Evolutionary conservation across 1,140 invertebrate species (phyloP), one percentile per base, ranked within the genome.

Genomic region (Eriocheir sinensis): DNA sequence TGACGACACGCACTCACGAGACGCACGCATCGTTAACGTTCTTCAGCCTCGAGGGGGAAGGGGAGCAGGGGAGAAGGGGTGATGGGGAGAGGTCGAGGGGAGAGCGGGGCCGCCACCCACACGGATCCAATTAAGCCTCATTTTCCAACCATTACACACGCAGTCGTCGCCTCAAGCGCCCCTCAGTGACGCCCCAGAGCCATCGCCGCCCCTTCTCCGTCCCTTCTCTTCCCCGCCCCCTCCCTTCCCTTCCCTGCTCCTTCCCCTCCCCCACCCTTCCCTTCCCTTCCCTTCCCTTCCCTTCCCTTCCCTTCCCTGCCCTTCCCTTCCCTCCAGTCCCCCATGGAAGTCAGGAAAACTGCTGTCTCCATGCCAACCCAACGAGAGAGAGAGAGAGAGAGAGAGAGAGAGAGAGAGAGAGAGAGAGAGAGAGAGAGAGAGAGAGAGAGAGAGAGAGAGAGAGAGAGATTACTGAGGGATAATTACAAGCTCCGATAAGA

Each of bases 131-230:
- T 85, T 85, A 85, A 6, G 81, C 30, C 17, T 36, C 15, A 85
- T 85, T 85, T 36, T 85, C 38, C 38, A 34, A 38, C 81, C 81
- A 85, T 36, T 72, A 72, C 60, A 72, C 60, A 72, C 60, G 60
- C 60, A 72, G 21, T 72, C 60, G 60, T 72, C 60, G 17, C 27
- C 60, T n/a, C 60, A 72, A 72, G 60, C 60, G 60, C 60, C 8
- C 60, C 60, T 72, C 21, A n/a, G 83, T 86, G 40, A 86, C 34
- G 83, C 34, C 83, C 83, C 83, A 15, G 34, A 44, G 36, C 88
- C 32, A 4, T 72, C 27, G 21, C 27, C 60, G 12, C 27, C 21
- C 60, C n/a, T n/a, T n/a, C 60, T 83, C 60, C 60, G 27, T 72
- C n/a, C 60, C 60, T n/a, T n/a, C 44, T 60, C 53, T 21, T 72